phyloP scores from a whole-genome alignment of 1,140 invertebrate species.

The Penaeus vannamei region DNA sequence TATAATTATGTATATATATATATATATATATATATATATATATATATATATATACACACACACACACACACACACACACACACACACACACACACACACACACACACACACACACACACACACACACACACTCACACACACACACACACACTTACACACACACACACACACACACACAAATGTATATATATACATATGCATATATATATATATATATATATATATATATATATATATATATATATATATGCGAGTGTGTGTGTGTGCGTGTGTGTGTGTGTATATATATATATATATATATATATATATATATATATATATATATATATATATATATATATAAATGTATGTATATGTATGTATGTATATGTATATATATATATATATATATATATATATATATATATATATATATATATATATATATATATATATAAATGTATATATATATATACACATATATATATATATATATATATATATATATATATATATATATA shows the following conservation, averaged over 20 bases:
- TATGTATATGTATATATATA: background rate
- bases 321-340: slow-evolving; percentile 8
- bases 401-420: background rate
- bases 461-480: background rate
- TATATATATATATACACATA: background rate
- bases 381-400: background rate
- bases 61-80: no score
- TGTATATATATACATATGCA: no score
- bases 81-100: no score
- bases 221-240: no score
- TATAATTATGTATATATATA: no score
- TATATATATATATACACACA: no score
- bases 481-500: slow-evolving; percentile 2
- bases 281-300: background rate
- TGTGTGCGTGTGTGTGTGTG: background rate
- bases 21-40: no score
- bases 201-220: no score
- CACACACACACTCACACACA: no score
- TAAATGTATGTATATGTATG: background rate
- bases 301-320: slow-evolving; percentile 19
- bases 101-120: no score
- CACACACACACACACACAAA: no score
- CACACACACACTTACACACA: no score
- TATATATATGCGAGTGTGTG: background rate
- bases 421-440: background rate